Evolutionary conservation across 2,888 invertebrate species (phyloP).

Genomic region (Lagria hirta): DNA sequence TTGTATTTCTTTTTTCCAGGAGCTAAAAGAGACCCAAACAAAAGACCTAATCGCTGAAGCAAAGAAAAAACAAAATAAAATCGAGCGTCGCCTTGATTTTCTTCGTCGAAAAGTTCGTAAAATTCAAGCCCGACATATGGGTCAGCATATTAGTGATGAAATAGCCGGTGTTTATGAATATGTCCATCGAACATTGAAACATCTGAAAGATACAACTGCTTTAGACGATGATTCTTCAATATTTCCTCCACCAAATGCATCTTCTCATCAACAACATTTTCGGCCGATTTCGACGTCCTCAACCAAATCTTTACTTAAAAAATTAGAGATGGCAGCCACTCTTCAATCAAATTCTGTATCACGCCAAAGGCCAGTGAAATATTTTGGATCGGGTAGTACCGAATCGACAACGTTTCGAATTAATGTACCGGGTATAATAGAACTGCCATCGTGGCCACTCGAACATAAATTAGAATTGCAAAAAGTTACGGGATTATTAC

Average conservation of each 20-base stretch:
- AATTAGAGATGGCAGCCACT: slow-evolving; percentile 56
- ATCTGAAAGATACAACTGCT: slow-evolving; percentile 37
- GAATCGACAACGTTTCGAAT: slow-evolving; percentile 41
- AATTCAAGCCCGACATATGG: slow-evolving; percentile 72
- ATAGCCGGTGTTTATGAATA: slow-evolving; percentile 74
- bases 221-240: slow-evolving; percentile 24
- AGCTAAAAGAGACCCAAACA: slow-evolving; percentile 51
- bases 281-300: slow-evolving; percentile 57
- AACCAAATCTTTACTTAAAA: slow-evolving; percentile 60
- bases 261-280: no score
- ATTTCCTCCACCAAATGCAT: no score
- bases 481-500: slow-evolving; percentile 71
- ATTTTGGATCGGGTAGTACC: slow-evolving; percentile 59
- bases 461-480: slow-evolving; percentile 63
- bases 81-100: slow-evolving; percentile 72
- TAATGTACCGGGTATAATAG: slow-evolving; percentile 42
- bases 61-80: slow-evolving; percentile 60
- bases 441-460: slow-evolving; percentile 53
- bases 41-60: slow-evolving; percentile 59
- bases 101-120: slow-evolving; percentile 73
- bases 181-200: slow-evolving; percentile 60
- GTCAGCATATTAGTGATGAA: slow-evolving; percentile 78
- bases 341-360: slow-evolving; percentile 51
- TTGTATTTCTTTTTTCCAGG: no score
- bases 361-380: slow-evolving; percentile 50